These are phyloP conservation scores for Leptinotarsa rubiginosa DNA, from an alignment of 2,888 invertebrate species.

Conservation along the genomic window DNA sequence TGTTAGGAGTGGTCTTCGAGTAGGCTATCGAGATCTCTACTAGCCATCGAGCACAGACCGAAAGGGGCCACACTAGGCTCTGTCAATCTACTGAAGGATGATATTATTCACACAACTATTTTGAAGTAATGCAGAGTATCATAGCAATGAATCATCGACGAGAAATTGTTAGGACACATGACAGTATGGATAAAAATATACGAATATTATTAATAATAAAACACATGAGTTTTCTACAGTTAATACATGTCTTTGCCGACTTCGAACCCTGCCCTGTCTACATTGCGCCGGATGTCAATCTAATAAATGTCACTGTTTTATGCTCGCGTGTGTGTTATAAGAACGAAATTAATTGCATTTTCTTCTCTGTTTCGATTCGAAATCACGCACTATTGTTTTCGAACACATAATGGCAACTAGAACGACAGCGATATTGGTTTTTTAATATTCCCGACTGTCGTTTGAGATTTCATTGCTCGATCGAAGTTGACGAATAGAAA, in stretches of 20 bases:
- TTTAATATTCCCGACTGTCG: slow-evolving; percentile 2
- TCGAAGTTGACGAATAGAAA: slow-evolving; percentile 5
- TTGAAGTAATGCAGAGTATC: too few species aligned
- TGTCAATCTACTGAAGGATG: too few species aligned
- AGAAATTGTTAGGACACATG: too few species aligned
- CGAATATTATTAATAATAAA: too few species aligned
- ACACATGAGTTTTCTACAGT: too few species aligned
- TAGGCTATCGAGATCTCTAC: too few species aligned
- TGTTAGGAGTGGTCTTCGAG: too few species aligned
- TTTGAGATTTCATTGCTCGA: slow-evolving; percentile 8
- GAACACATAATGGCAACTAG: slow-evolving; percentile 29
- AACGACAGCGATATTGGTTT: slow-evolving; percentile 19
- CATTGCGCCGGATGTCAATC: slow-evolving; percentile 54
- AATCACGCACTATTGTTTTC: slow-evolving; percentile 51
- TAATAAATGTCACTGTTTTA: slow-evolving; percentile 55
- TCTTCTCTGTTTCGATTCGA: slow-evolving; percentile 52
- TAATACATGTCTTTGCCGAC: neutral
- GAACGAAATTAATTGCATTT: slow-evolving; percentile 55
- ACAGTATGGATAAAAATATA: too few species aligned
- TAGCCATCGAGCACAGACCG: too few species aligned
- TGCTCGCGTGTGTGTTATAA: slow-evolving; percentile 54
- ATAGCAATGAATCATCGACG: too few species aligned
- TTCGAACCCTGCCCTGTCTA: slow-evolving; percentile 35
- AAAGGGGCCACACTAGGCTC: too few species aligned
- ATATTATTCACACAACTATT: too few species aligned